Base-by-base conservation (phyloP, 2,113 vertebrate genomes). In the Sinocyclocheilus anophthalmus region DNA sequence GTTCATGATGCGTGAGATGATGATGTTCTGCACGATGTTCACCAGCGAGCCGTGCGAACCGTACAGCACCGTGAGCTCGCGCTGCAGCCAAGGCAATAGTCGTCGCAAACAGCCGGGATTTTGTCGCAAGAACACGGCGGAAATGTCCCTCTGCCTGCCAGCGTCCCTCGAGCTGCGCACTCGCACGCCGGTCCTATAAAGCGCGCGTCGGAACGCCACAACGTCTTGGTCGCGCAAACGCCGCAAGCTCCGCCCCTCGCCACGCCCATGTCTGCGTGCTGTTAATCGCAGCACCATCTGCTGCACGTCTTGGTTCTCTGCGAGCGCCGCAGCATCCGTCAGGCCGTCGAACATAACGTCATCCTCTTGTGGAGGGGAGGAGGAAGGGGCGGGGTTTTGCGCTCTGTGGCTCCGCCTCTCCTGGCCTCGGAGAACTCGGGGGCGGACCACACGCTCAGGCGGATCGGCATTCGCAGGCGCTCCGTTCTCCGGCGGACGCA, bases 61-160 rank as follows among this genome's bases (percentile, higher is more conserved):
- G 67, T 98, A 97, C 0, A 99, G 91, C 45, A 98, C 97, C 0
- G 92, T 92, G 0, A 99, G 95, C 78, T 99, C 98, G 83, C 97
- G 93, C 87, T 97, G 98, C 53, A 99, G 10, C 97, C 97, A 99
- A 0, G 98, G 98, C 42, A 98, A 90, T 76, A 99, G 88, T 65
- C 97, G 94, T 57, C 97, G 97, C 30, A 99, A 94, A 84, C 97
- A 99, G 53, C 97, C 97, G 0, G 98, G 96, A 89, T 99, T 98
- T 87, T 91, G 94, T 61, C 94, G 94, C 75, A 97, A 97, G 89
- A 98, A 99, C 76, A 97, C 96, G 0, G 97, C 96, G 0, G 97
- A 96, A 77, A 96, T 96, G 84, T 99, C 96, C 42, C 97, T 88
- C 11, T 95, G 97, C 1, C 97, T 96, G 1, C 97, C 96, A 0